Evolutionary conservation across 2,113 vertebrate species (phyloP), one percentile per base, ranked within the genome.

Genomic region (Leucosticte australis): DNA sequence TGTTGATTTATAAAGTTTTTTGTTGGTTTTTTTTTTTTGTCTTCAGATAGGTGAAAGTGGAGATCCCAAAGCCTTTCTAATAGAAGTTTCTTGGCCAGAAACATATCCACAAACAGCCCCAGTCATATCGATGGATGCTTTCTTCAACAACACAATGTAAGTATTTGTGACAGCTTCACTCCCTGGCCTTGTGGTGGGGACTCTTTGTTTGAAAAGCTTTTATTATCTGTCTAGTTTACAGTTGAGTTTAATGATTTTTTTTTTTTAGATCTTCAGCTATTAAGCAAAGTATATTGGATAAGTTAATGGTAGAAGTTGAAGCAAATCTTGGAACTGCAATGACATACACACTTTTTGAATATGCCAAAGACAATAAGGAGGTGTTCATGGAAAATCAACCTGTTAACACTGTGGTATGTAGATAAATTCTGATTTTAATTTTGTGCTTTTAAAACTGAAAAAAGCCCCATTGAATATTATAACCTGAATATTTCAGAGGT

Each of bases 81-180:
- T 99, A 95, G 99, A 99, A 92, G 80, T 99, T 91, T 98, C 98
- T 26, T 99, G 99, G 99, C 99, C 99, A 8, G 98, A 99, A 96
- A 98, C 97, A 1, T 99, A 99, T 82, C 99, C 99, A 19, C 99
- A 99, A 52, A 98, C 98, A 11, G 98, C 98, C 69, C 99, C 99
- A 13, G 91, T 98, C 56, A 98, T 99, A 95, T 99, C 99, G 1
- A 98, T 99, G 91, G 99, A 99, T 57, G 98, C 98, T 75, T 99
- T 99, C 97, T 99, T 99, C 97, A 99, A 99, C 97, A 99, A 99
- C 93, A 98, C 98, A 57, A 98, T 99, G 99, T 99, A 93, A 98
- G 98, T 96, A n/a, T 55, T 85, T 55, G 30, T 33, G 31, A n/a
- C 27, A 71, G 14, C 80, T 88, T 73, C 11, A 4, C 62, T 87